phyloP scores from a whole-genome alignment of 2,113 vertebrate species.

The Poeciliopsis occidentalis region DNA sequence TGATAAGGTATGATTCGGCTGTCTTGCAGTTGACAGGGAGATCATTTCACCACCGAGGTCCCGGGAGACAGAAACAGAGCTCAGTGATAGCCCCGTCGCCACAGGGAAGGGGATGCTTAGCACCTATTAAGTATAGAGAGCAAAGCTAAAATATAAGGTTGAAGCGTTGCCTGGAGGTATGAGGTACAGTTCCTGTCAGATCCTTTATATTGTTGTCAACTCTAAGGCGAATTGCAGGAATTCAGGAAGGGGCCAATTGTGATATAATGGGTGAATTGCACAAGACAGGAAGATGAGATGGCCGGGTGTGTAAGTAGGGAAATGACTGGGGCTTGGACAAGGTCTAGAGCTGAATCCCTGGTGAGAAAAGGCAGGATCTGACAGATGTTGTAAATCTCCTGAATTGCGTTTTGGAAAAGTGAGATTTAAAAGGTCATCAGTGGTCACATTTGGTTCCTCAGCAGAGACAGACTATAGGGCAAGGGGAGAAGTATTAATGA shows the following conservation, averaged over 20 bases:
- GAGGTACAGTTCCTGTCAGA: conserved; percentile 49
- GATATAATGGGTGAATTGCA: conserved; percentile 42
- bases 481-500: conserved; percentile 37
- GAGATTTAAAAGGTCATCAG: conserved; percentile 53
- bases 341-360: conserved; percentile 56
- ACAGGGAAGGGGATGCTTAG: conserved; percentile 65
- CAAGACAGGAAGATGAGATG: conserved; percentile 23
- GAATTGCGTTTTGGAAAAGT: conserved; percentile 41
- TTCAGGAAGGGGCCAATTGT: conserved; percentile 28
- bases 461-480: conserved; percentile 27
- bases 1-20: conserved; percentile 62
- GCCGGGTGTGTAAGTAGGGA: conserved; percentile 41
- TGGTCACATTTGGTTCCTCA: conserved; percentile 34
- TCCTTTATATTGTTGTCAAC: conserved; percentile 61
- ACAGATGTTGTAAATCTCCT: conserved; percentile 69
- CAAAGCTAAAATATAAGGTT: conserved; percentile 63
- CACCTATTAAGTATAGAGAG: conserved; percentile 69
- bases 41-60: conserved; percentile 54
- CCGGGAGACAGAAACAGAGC: conserved; percentile 49
- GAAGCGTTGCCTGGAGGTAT: conserved; percentile 53
- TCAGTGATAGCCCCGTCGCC: conserved; percentile 54
- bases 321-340: conserved; percentile 50
- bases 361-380: conserved; percentile 61
- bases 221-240: conserved; percentile 55
- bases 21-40: conserved; percentile 57